These are phyloP conservation scores for Sebastes jordani DNA, from an alignment of 2,797 vertebrate genomes.

Conservation along the genomic window DNA sequence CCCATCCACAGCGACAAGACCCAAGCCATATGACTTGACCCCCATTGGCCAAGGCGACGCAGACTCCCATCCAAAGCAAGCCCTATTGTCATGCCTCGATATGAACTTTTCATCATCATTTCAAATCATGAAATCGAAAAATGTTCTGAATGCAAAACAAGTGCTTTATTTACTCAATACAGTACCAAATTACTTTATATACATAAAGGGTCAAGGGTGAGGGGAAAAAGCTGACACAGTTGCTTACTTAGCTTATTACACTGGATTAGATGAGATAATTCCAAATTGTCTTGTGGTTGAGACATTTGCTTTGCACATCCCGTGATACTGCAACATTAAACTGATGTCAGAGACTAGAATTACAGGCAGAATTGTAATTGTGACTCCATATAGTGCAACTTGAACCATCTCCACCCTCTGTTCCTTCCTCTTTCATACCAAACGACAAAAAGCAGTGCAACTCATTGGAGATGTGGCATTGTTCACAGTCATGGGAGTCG, in stretches of 20 bases:
- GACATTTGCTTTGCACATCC: background rate
- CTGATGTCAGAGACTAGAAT: background rate
- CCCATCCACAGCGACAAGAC: slow-evolving; percentile 50
- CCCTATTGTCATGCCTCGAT: slow-evolving; percentile 39
- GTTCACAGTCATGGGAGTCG: background rate
- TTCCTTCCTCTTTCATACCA: slow-evolving; percentile 32
- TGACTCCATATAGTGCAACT: background rate
- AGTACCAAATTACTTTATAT: background rate
- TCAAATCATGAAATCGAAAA: background rate
- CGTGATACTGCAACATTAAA: background rate
- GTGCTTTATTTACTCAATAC: background rate
- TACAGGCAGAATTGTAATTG: background rate
- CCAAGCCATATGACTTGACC: slow-evolving; percentile 71
- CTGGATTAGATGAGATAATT: slow-evolving; percentile 21
- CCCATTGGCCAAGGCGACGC: slow-evolving; percentile 51
- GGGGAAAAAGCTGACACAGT: slow-evolving; percentile 9
- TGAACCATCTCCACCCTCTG: background rate
- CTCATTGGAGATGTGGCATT: background rate
- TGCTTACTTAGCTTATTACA: background rate
- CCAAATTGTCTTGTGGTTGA: background rate
- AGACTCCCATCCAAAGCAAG: slow-evolving; percentile 1
- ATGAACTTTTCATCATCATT: slow-evolving; percentile 1
- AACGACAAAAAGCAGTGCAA: background rate
- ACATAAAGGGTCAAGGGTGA: background rate
- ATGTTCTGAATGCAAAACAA: background rate